These are phyloP conservation scores for Andrena hattorfiana DNA, from an alignment of 2,888 invertebrate genomes.

Conservation along the genomic window DNA sequence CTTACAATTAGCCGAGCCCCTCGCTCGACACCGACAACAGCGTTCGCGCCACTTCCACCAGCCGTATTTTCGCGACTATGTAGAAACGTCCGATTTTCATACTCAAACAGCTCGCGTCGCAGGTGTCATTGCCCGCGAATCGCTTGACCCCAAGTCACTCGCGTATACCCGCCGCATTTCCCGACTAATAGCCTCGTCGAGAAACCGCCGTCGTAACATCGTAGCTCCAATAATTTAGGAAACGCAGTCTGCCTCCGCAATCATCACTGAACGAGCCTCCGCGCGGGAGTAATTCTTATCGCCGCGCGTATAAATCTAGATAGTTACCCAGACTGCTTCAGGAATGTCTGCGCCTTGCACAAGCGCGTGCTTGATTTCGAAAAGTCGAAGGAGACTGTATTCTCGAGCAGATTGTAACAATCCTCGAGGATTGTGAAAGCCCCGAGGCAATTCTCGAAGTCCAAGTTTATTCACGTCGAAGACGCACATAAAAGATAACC, in stretches of 20 bases:
- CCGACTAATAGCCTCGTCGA: not conserved
- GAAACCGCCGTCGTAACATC: no score
- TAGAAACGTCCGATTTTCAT: conserved; percentile 7
- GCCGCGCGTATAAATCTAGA: not conserved
- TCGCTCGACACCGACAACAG: not conserved
- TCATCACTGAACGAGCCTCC: not conserved
- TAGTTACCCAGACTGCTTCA: no score
- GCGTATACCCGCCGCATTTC: not conserved
- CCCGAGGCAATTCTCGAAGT: no score
- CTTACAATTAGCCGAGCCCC: conserved; percentile 11
- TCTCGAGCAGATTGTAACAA: not conserved
- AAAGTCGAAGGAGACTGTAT: not conserved
- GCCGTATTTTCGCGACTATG: conserved; percentile 1
- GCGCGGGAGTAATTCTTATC: not conserved
- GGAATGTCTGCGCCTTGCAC: not conserved
- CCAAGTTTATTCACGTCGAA: no score
- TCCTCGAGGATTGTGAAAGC: not conserved
- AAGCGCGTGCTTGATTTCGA: not conserved
- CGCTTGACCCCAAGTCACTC: not conserved
- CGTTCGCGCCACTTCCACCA: not conserved
- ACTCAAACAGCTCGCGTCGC: not conserved
- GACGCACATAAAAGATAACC: no score
- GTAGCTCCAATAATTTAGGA: no score
- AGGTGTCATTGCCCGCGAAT: conserved; percentile 7
- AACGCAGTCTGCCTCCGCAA: no score